Conservation (phyloP, 1,140 invertebrate genomes). For the Frieseomelitta varia region DNA sequence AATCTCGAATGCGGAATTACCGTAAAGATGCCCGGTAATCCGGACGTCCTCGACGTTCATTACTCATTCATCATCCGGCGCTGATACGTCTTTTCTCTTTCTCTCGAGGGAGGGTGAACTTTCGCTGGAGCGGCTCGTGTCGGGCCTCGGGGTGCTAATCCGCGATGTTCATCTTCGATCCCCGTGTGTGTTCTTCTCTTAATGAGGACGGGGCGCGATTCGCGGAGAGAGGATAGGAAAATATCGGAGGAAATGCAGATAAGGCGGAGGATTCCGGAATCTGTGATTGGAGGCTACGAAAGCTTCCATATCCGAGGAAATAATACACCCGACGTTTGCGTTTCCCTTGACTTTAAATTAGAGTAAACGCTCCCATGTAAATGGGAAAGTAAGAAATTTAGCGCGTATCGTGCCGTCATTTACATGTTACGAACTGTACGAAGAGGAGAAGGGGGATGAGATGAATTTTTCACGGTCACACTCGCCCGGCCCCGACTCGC, state of each 20-base stretch:
- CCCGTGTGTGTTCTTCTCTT: background rate
- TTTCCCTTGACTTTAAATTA: no score
- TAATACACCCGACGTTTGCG: no score
- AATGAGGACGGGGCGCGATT: background rate
- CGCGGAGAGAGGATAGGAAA: background rate
- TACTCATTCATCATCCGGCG: constrained; percentile 30
- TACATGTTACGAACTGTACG: no score
- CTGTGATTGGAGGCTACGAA: no score
- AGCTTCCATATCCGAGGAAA: no score
- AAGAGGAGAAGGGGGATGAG: no score
- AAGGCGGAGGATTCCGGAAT: no score
- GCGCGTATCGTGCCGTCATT: no score
- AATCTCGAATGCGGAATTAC: constrained; percentile 29
- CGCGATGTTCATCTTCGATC: background rate
- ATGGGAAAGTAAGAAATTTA: no score
- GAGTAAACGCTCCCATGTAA: no score
- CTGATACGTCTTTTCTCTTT: constrained; percentile 14
- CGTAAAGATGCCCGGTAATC: constrained; percentile 29
- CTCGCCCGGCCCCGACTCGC: constrained; percentile 6
- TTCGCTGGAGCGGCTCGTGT: background rate
- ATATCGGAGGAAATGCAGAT: no score
- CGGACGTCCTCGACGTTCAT: background rate
- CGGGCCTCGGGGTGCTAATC: background rate
- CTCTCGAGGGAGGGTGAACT: background rate
- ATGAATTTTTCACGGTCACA: constrained; percentile 22